Evolutionary conservation across 2,113 vertebrate genomes (phyloP).

Genomic region (Cyanoliseus patagonus): DNA sequence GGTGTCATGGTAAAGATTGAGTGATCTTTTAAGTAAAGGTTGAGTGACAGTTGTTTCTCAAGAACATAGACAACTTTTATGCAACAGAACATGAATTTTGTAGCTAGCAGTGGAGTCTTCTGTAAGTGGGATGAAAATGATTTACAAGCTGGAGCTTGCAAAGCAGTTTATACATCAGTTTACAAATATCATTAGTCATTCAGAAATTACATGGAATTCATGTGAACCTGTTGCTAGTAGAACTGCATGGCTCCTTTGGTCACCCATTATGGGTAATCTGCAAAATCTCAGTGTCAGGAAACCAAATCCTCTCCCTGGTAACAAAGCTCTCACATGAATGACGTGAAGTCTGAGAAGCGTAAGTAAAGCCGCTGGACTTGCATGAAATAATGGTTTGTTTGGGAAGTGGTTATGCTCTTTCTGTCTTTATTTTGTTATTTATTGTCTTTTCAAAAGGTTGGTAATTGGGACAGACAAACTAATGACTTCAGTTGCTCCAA

Average conservation of each 20-base stretch:
- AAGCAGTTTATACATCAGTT: neutral
- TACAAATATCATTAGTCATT: neutral
- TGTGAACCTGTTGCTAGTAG: neutral
- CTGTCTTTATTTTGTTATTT: neutral
- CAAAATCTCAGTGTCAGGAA: neutral
- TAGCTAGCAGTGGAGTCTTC: neutral
- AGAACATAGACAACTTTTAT: neutral
- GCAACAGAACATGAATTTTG: neutral
- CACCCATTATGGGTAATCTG: neutral
- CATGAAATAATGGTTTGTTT: neutral
- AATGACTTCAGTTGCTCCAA: neutral
- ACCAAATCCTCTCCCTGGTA: neutral
- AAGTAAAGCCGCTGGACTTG: neutral
- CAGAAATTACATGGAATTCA: neutral
- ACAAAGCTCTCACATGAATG: fast-evolving
- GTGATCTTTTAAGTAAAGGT: neutral
- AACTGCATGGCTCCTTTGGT: neutral
- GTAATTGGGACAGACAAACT: neutral
- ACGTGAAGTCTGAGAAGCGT: neutral
- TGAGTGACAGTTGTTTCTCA: neutral
- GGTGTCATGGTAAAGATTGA: fast-evolving
- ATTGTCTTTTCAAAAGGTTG: neutral
- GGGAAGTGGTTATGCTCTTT: fast-evolving
- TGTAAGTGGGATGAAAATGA: neutral
- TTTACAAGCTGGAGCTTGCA: fast-evolving